These are phyloP conservation scores for Clusia tigrina DNA, from an alignment of 2,888 invertebrate genomes.

Conservation along the genomic window DNA sequence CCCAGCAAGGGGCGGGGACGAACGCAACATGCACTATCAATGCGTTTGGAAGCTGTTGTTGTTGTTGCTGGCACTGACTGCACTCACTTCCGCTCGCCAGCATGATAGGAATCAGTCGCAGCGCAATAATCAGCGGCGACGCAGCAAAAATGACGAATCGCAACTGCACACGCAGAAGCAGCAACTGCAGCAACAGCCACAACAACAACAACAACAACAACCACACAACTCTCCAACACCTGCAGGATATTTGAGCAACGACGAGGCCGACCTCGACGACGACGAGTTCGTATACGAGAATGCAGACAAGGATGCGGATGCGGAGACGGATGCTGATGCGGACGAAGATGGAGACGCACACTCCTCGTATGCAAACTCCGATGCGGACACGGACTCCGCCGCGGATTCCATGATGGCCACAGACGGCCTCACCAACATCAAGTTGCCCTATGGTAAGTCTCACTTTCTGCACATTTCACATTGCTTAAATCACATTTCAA, in stretches of 20 bases:
- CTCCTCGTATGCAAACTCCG: no score
- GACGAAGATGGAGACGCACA: background rate
- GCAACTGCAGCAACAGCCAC: background rate
- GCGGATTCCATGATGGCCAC: background rate
- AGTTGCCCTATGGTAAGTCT: background rate
- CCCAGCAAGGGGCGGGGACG: no score
- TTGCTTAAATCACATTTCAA: no score
- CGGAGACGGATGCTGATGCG: background rate
- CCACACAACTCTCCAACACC: background rate
- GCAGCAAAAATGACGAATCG: background rate
- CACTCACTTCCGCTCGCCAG: background rate
- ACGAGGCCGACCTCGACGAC: no score
- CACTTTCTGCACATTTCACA: no score
- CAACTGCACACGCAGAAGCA: background rate
- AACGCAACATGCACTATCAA: background rate
- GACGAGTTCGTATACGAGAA: no score
- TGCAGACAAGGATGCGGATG: no score
- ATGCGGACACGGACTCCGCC: background rate
- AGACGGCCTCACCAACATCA: background rate
- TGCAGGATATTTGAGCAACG: no score
- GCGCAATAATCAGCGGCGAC: background rate
- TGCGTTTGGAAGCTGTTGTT: background rate
- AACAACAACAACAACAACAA: conserved; percentile 1
- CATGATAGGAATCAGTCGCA: background rate
- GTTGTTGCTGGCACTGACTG: background rate